Base-by-base conservation (phyloP, 2,888 invertebrate genomes). In the Campoletis raptor region DNA sequence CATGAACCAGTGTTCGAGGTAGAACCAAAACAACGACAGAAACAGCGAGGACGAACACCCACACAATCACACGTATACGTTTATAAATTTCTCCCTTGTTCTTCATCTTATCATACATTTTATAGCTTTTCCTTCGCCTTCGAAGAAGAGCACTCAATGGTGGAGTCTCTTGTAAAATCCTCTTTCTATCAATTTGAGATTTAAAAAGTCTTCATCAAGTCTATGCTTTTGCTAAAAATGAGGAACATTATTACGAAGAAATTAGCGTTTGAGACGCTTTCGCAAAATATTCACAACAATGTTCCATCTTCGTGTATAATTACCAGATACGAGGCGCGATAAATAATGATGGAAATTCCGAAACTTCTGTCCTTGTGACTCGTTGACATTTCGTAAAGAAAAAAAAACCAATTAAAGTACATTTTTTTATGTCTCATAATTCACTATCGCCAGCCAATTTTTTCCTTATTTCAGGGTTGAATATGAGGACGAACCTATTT, bases 11-110 rank as follows among this genome's bases (percentile, higher is more conserved):
- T 54, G 57, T 21, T 57, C 21, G 24, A 61, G 10, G 61, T 10
- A 30, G 30, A 61, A 61, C 30, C 70, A 21, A 40, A 21, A 30
- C 30, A 57, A 21, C 69, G 42, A n/a, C 54, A 15, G 57, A 40
- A 70, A 42, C 80, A 45, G 8, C 57, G 70, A 80, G 57, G 48
- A 24, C n/a, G 24, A 70, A 45, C 36, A 69, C 36, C 45, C 57
- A 45, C 54, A 40, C 54, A 30, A 57, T 54, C 54, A 5, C 69
- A 52, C 36, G 30, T 40, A 24, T 40, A 24, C 21, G n/a, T 24
- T 37, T 57, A 24, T 48, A 21, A 21, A 48, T 21, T 67, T 70
- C 70, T 70, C 18, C 30, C 70, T 70, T 70, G 24, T 30, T 70
- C 45, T 48, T 70, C 45, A 15, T 48, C 30, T 70, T 30, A 48